Evolutionary conservation across 1,140 invertebrate genomes (phyloP).

Genomic region (Pseudomyrmex pallidus): DNA sequence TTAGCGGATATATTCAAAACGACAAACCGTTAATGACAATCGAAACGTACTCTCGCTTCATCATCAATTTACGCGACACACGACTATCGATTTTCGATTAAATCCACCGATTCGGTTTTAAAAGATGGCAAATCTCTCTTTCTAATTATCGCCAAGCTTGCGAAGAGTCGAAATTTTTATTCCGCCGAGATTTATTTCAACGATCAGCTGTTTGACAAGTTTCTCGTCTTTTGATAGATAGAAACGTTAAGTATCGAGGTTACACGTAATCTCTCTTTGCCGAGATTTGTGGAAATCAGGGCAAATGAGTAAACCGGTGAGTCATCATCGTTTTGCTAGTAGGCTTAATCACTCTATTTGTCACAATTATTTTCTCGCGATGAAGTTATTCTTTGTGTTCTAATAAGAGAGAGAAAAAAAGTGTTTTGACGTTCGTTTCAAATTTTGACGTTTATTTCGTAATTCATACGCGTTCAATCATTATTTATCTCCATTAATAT

Average conservation of each 20-base stretch:
- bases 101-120: neutral
- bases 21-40: constrained; percentile 26
- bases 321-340: constrained; percentile 15
- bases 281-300: neutral
- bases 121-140: neutral
- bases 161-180: neutral
- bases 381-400: neutral
- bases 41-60: neutral
- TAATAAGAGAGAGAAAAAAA: neutral
- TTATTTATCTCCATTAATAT: neutral
- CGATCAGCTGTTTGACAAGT: neutral
- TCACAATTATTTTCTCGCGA: neutral
- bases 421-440: neutral
- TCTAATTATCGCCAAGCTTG: neutral
- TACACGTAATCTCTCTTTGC: too few relatives aligned
- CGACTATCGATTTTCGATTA: constrained; percentile 24
- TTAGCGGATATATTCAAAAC: constrained; percentile 37
- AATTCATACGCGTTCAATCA: too few relatives aligned
- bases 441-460: too few relatives aligned
- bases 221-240: neutral
- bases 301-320: constrained; percentile 52
- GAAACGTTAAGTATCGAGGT: too few relatives aligned
- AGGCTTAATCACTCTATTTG: constrained; percentile 26
- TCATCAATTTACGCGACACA: constrained; percentile 26
- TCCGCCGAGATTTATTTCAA: neutral